A percentile compares a stretch with the other conserved stretches of the same genome.
Conservation (phyloP, 2,113 vertebrate species). For the Nestor notabilis region DNA sequence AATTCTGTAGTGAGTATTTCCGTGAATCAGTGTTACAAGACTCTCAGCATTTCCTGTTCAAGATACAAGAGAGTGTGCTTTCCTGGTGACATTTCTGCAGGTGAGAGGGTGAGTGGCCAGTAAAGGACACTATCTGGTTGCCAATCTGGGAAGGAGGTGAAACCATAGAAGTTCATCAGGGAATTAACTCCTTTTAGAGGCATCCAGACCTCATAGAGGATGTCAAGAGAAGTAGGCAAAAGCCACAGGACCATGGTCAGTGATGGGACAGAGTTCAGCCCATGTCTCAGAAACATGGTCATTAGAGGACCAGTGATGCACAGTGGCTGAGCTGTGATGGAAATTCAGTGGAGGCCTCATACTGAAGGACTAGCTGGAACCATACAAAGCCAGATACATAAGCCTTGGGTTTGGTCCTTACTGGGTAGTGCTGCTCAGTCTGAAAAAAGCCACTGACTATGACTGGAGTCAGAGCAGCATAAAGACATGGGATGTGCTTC, state of each 20-base stretch:
- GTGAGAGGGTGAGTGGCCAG: not conserved
- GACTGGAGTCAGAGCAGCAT: not conserved
- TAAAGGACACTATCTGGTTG: not conserved
- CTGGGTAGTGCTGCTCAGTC: not conserved
- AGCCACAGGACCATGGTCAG: not conserved
- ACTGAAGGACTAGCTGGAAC: not conserved
- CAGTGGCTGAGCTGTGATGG: not conserved
- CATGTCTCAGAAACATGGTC: not conserved
- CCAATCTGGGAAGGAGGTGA: not conserved
- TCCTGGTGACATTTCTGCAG: not conserved
- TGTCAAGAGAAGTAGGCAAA: not conserved
- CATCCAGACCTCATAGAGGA: not conserved
- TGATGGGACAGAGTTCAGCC: not conserved
- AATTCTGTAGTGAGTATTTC: not conserved
- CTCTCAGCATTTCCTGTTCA: not conserved
- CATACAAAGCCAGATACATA: not conserved
- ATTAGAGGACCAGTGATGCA: not conserved
- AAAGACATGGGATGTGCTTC: not conserved
- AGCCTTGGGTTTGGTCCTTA: not conserved
- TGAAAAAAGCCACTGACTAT: not conserved
- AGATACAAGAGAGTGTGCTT: not conserved
- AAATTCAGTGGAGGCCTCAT: not conserved
- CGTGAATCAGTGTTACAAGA: not conserved
- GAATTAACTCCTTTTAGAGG: not conserved
- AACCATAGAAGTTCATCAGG: not conserved